phyloP scores from a whole-genome alignment of 2,113 vertebrate genomes.

The Ornithorhynchus anatinus region DNA sequence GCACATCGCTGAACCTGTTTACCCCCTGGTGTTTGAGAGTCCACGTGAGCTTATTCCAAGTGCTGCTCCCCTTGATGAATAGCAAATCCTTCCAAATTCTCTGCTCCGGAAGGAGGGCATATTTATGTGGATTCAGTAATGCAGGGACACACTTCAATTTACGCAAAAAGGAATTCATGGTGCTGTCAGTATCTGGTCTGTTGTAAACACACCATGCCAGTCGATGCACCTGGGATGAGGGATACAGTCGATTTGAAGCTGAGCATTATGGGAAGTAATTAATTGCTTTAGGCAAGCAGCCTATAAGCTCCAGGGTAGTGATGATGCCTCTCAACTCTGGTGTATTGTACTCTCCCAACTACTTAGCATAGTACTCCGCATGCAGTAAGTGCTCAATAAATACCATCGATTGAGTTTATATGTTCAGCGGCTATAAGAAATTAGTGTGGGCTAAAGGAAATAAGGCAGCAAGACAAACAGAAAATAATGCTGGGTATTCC shows the following conservation, averaged over 20 bases:
- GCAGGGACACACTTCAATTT: not conserved
- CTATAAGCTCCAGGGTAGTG: too few relatives aligned
- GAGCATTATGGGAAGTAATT: not conserved
- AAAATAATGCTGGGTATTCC: too few relatives aligned
- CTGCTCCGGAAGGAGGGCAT: not conserved
- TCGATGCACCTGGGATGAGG: not conserved
- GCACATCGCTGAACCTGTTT: too few relatives aligned
- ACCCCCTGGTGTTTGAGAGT: not conserved
- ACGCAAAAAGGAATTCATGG: not conserved
- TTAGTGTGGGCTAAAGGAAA: too few relatives aligned
- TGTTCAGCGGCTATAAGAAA: too few relatives aligned
- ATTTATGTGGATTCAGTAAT: not conserved
- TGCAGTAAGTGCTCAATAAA: too few relatives aligned
- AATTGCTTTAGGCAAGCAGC: constrained; percentile 9
- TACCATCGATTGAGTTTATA: too few relatives aligned
- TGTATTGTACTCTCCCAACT: too few relatives aligned
- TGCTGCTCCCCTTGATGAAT: rapidly evolving
- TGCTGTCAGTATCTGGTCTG: not conserved
- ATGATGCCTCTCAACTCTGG: too few relatives aligned
- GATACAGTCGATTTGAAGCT: not conserved
- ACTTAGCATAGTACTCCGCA: too few relatives aligned
- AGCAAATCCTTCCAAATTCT: not conserved
- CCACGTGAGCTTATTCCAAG: not conserved
- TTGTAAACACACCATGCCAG: not conserved
- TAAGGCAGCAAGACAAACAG: too few relatives aligned